Conservation (phyloP, 2,888 invertebrate species). For the Chrysotoxum bicinctum region DNA sequence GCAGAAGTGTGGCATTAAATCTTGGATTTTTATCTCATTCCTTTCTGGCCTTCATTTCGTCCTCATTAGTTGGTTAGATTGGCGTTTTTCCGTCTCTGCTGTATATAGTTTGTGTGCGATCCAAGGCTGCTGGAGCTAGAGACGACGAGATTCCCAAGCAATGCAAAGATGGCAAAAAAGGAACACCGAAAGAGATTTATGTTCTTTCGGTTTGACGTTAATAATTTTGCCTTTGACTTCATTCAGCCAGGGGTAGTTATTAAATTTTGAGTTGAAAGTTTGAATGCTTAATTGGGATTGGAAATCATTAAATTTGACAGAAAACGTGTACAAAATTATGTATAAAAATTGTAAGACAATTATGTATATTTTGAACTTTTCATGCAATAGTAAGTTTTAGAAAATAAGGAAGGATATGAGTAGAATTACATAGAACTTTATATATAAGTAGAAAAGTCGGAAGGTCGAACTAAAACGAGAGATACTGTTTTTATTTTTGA, state of each 20-base stretch:
- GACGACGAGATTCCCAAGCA: not conserved
- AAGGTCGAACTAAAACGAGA: too few relatives aligned
- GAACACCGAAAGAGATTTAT: slow-evolving; percentile 57
- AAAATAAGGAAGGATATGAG: too few relatives aligned
- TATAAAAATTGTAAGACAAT: too few relatives aligned
- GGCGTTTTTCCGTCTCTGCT: slow-evolving; percentile 68
- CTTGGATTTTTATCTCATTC: slow-evolving; percentile 72
- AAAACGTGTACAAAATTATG: not conserved
- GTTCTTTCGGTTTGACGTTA: slow-evolving; percentile 60
- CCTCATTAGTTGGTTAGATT: slow-evolving; percentile 71
- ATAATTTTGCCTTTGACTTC: slow-evolving; percentile 53
- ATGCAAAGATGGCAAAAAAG: not conserved
- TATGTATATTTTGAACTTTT: too few relatives aligned
- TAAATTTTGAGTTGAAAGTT: slow-evolving; percentile 53
- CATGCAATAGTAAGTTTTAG: too few relatives aligned
- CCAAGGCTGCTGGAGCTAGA: not conserved
- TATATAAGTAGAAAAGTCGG: too few relatives aligned
- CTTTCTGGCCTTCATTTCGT: slow-evolving; percentile 70
- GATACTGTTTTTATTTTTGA: too few relatives aligned
- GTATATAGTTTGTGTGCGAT: slow-evolving; percentile 48
- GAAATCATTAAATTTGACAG: slow-evolving; percentile 37
- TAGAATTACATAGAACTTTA: too few relatives aligned
- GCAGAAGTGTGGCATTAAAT: slow-evolving; percentile 72
- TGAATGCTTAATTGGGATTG: slow-evolving; percentile 64
- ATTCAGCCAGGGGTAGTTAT: slow-evolving; percentile 47